Conservation (phyloP, 2,113 vertebrate species). For the Oostethus manadensis region DNA sequence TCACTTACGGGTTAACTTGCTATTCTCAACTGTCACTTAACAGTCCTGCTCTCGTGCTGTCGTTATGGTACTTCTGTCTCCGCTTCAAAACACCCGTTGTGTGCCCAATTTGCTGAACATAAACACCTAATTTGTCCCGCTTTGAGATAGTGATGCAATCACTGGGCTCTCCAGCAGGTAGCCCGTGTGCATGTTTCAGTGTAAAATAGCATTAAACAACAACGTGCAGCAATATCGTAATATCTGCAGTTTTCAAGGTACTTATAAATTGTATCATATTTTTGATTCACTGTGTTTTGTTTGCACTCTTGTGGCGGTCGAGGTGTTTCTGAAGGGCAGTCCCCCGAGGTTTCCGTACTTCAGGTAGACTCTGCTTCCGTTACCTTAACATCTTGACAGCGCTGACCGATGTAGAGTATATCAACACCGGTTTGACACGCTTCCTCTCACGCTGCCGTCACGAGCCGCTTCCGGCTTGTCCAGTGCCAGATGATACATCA, state of each 20-base stretch:
- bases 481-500: slow-evolving; percentile 83
- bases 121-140: no score
- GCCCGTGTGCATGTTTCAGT: no score
- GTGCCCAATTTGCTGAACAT: no score
- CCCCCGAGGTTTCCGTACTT: slow-evolving; percentile 10
- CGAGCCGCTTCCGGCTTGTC: slow-evolving; percentile 69
- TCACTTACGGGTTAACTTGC: no score
- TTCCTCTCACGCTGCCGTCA: not conserved
- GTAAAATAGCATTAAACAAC: not conserved
- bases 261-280: slow-evolving; percentile 3
- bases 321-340: slow-evolving; percentile 15
- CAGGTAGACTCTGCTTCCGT: not conserved
- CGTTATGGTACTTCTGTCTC: no score
- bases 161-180: no score
- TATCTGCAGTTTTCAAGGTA: not conserved
- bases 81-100: no score
- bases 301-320: no score
- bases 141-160: no score
- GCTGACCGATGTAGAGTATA: not conserved
- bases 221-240: not conserved
- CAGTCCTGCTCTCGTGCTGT: no score
- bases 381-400: not conserved
- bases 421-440: slow-evolving; percentile 2
- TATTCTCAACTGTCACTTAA: no score
- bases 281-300: not conserved